These are phyloP conservation scores for Prunella fulvescens DNA, from an alignment of 2,113 vertebrate species.

Conservation along the genomic window DNA sequence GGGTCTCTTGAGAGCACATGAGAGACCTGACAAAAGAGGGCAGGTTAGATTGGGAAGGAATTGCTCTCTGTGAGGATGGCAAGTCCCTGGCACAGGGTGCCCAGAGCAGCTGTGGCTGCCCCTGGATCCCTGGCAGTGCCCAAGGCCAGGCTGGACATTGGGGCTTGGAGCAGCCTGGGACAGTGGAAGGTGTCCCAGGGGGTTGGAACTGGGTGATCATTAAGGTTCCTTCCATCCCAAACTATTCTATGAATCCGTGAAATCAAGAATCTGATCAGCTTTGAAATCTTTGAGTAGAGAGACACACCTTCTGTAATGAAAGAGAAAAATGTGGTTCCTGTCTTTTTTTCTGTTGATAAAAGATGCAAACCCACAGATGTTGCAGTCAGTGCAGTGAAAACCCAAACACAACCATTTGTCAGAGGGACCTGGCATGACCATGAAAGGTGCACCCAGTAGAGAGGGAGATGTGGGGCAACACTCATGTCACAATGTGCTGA, in stretches of 20 bases:
- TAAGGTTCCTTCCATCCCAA: not conserved
- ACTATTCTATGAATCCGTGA: rapidly evolving
- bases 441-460: not conserved
- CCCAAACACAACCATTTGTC: not conserved
- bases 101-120: not conserved
- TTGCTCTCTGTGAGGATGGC: rapidly evolving
- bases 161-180: not conserved
- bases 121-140: not conserved
- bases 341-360: not conserved
- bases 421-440: not conserved
- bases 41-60: rapidly evolving
- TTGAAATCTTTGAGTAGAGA: not conserved
- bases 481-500: not conserved
- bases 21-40: too few relatives aligned
- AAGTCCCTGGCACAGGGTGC: not conserved
- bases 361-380: not conserved
- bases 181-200: not conserved
- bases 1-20: too few relatives aligned
- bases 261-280: not conserved
- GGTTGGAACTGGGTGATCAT: rapidly evolving
- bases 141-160: not conserved
- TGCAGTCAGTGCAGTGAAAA: not conserved
- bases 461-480: not conserved
- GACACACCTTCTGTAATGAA: not conserved
- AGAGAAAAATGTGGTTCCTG: not conserved